Percentiles rank a stretch among this genome's conserved stretches.
Conservation (phyloP, 1,140 invertebrate genomes). For the Pararge aegeria region DNA sequence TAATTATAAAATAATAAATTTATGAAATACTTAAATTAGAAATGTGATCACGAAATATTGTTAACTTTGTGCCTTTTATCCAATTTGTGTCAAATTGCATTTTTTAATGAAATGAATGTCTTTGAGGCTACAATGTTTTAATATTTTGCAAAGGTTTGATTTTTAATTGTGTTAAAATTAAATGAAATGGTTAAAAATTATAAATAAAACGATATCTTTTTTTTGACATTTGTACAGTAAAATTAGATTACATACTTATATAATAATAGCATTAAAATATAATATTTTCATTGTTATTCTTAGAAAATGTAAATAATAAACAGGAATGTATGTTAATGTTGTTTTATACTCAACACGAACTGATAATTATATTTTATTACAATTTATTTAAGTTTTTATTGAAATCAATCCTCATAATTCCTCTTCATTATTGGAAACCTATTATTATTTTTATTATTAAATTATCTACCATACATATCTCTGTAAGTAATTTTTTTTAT, state of each 20-base stretch:
- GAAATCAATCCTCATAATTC: too few species aligned
- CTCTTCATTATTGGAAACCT: too few species aligned
- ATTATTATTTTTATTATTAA: too few species aligned
- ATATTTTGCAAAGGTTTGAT: not conserved
- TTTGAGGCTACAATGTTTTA: not conserved
- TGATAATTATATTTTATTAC: slow-evolving; percentile 76
- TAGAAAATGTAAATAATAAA: slow-evolving; percentile 25
- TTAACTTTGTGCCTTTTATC: slow-evolving; percentile 1
- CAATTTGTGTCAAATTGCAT: not conserved
- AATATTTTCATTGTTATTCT: slow-evolving; percentile 16
- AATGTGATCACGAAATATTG: not conserved
- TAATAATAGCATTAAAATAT: not conserved
- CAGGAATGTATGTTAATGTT: slow-evolving; percentile 51
- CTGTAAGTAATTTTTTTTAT: too few species aligned
- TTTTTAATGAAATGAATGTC: not conserved
- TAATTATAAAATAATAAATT: too few species aligned
- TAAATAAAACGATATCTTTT: not conserved
- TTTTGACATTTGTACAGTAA: slow-evolving; percentile 3
- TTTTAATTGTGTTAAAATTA: not conserved
- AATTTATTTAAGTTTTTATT: slow-evolving; percentile 38
- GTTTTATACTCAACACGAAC: slow-evolving; percentile 76
- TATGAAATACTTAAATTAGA: not conserved
- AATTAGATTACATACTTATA: not conserved
- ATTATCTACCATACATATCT: too few species aligned
- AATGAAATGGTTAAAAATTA: not conserved